Conservation (phyloP, 2,113 vertebrate species). For the Elanus axillaris region DNA sequence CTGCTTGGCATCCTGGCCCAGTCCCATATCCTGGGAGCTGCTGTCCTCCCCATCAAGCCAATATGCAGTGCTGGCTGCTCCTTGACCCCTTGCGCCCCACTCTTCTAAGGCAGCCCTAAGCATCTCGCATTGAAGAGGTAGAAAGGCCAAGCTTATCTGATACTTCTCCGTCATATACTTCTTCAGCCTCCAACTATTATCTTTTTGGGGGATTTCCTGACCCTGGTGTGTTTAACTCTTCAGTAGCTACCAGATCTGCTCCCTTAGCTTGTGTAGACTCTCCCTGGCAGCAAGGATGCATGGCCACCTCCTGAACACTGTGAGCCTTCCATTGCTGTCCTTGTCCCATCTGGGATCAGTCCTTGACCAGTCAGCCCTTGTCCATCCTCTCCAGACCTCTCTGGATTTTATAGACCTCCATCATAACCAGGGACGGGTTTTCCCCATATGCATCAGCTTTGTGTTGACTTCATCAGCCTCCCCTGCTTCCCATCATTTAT, state of each 20-base stretch:
- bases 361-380: not conserved
- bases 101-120: not conserved
- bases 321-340: not conserved
- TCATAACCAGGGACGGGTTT: not conserved
- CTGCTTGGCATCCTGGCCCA: not conserved
- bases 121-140: not conserved
- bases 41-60: not conserved
- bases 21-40: fast-evolving
- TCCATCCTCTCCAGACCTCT: not conserved
- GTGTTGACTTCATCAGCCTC: not conserved
- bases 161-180: not conserved
- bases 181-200: not conserved
- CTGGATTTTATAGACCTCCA: not conserved
- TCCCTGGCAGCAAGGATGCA: not conserved
- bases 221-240: not conserved
- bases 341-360: not conserved
- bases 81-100: fast-evolving
- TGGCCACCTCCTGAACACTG: not conserved
- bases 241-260: not conserved
- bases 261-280: not conserved
- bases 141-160: not conserved
- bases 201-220: not conserved
- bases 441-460: not conserved
- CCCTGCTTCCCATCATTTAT: not conserved
- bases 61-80: not conserved